Conservation (phyloP, 2,888 invertebrate genomes). For the Tetheella fluctuosa region DNA sequence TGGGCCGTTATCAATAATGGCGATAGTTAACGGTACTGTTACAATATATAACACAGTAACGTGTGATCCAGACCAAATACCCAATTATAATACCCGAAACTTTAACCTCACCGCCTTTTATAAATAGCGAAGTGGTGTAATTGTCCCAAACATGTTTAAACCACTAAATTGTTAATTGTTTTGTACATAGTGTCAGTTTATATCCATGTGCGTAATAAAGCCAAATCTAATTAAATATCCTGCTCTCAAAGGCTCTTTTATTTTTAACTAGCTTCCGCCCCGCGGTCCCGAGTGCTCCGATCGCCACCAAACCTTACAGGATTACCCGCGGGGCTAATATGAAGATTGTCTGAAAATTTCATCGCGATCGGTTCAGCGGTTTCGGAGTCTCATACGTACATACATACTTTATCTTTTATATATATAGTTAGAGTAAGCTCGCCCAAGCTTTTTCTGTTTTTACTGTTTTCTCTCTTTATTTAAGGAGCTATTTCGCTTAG, state of each 20-base stretch:
- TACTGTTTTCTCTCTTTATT: no score
- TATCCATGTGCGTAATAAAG: constrained; percentile 1
- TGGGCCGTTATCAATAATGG: constrained; percentile 84
- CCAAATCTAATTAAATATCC: constrained; percentile 3
- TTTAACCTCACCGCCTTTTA: neutral
- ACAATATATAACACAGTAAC: constrained; percentile 24
- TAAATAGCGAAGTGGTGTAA: constrained; percentile 3
- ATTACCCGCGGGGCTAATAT: no score
- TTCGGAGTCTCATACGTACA: no score
- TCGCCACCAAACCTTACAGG: no score
- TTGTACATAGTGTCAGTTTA: neutral
- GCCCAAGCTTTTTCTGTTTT: no score
- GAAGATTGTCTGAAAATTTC: no score
- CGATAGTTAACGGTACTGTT: constrained; percentile 76
- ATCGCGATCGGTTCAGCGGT: no score
- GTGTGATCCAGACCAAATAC: constrained; percentile 36
- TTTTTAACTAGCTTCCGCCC: no score
- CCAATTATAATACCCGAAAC: neutral
- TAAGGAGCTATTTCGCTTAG: no score
- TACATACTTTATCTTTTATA: no score
- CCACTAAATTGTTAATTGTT: neutral
- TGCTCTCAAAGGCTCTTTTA: neutral
- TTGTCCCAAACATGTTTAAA: neutral
- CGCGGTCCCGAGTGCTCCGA: no score
- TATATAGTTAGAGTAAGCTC: no score